Base-by-base conservation (phyloP, 2,888 invertebrate species). In the Cordilura impudica region DNA sequence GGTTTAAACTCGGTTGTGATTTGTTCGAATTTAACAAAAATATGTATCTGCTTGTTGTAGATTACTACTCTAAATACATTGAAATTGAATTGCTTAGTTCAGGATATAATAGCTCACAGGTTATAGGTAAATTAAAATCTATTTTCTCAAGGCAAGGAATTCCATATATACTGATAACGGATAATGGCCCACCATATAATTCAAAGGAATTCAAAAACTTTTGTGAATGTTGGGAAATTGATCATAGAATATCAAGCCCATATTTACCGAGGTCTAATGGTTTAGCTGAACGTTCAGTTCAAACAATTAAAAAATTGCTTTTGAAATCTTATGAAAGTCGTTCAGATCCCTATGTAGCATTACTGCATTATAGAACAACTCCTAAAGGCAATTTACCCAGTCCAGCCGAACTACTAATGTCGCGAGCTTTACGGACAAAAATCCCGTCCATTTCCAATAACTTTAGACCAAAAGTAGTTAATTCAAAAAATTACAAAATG, bases 61-160 rank as follows among this genome's bases (percentile, higher is more conserved):
- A 83, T 66, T 82, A 82, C 67, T 82, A 60, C 39, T 82, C 81
- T 7, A 79, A 82, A 45, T 82, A 71, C 53, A 45, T 72, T 14
- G 81, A 81, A 77, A 47, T 78, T 53, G 75, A 74, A 8, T 10
- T 49, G 6, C 63, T 76, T 14, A 69, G 12, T 39, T 26, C 26
- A 26, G 26, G 26, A 26, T 26, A 26, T 26, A 26, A 26, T 26
- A 26, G 26, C 26, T 26, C 26, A 26, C 26, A 26, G 26, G 26
- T 26, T n/a, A n/a, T n/a, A n/a, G n/a, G n/a, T n/a, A n/a, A n/a
- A n/a, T n/a, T n/a, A n/a, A n/a, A n/a, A n/a, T n/a, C n/a, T n/a
- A n/a, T 26, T 26, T 26, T 26, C 26, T 26, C 26, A 26, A 26
- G 26, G 8, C 53, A 53, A 1, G 53, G 53, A 16, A 29, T 53